Percentiles rank a stretch among this genome's conserved stretches.
Evolutionary conservation across 2,797 vertebrate species (phyloP).

Genomic region (Micropoecilia bifurca): DNA sequence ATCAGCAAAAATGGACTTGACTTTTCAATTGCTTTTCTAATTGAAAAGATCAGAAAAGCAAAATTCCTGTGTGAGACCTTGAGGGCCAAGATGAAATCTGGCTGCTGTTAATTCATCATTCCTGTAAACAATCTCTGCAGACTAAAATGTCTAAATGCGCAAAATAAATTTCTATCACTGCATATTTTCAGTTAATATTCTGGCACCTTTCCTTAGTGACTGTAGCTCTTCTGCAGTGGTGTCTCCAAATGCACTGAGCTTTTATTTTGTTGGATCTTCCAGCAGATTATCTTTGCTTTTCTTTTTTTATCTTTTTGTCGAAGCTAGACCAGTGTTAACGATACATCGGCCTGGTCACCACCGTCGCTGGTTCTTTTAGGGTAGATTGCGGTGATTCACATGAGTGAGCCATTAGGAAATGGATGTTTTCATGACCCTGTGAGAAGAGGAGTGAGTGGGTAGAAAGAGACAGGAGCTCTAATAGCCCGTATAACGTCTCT

Average conservation of each 20-base stretch:
- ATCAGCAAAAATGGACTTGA: constrained; percentile 14
- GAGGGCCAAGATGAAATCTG: constrained; percentile 24
- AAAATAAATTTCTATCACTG: constrained; percentile 41
- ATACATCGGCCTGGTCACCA: constrained; percentile 37
- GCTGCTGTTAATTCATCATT: constrained; percentile 29
- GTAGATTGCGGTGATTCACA: constrained; percentile 60
- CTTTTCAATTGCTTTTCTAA: constrained; percentile 20
- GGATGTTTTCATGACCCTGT: constrained; percentile 67
- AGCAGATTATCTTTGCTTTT: constrained; percentile 41
- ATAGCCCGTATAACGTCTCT: constrained; percentile 34
- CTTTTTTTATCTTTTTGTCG: constrained; percentile 18
- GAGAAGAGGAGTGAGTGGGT: constrained; percentile 55
- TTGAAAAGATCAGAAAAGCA: constrained; percentile 38
- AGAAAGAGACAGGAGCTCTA: constrained; percentile 54
- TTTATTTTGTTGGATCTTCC: constrained; percentile 53
- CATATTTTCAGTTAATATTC: constrained; percentile 33
- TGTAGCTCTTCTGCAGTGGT: constrained; percentile 15
- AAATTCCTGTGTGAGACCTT: constrained; percentile 27
- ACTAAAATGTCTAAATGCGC: constrained; percentile 45
- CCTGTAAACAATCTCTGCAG: constrained; percentile 32
- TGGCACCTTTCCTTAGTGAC: constrained; percentile 42
- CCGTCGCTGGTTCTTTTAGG: constrained; percentile 54
- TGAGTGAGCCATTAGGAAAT: constrained; percentile 70
- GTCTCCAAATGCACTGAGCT: constrained; percentile 38
- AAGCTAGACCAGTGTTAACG: constrained; percentile 43